Base-by-base conservation (phyloP, 2,888 invertebrate species). In the Cantharis rustica region DNA sequence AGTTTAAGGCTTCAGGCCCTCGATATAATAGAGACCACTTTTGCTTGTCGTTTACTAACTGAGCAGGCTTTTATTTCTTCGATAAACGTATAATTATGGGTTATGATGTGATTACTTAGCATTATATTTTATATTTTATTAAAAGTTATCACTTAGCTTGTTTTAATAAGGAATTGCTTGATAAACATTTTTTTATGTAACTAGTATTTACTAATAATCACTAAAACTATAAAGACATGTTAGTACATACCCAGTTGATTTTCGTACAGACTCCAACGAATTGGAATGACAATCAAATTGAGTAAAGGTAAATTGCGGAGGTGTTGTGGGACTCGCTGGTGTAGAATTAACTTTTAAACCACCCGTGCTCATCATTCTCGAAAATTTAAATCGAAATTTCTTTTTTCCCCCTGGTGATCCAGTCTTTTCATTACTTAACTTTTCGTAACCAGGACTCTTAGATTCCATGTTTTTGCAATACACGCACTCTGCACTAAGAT, bases 311-410 rank as follows among this genome's bases (percentile, higher is more conserved):
- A 63, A 69, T 20, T 61, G 69, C 47, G 47, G 47, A 15, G 76
- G 72, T 1, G 75, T 70, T 0, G 76, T 79, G 17, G 79, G 79
- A 71, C 79, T 79, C 1, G 72, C 68, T 0, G 79, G 79, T 1
- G 75, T 75, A 2, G 79, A 79, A 72, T 20, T 69, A 0, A 64
- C 68, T 68, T 79, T 79, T n/a, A 79, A 61, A 16, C 20, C 83
- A 13, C 84, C 83, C 17, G 81, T 74, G 69, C 85, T 85, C 66
- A 84, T 75, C 82, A 85, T 83, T 70, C 83, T 81, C 61, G 82
- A 82, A 68, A 85, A 84, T 68, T 81, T 80, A 69, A 82, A 78
- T 1, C 83, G 80, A 47, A 84, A 83, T 11, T 83, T 81, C 27
- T 81, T 76, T 15, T 73, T 77, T 68, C 79, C 73, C 10, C 20